A percentile compares a stretch with the other conserved stretches of the same genome.
phyloP scores from a whole-genome alignment of 2,113 vertebrate genomes.

The Delphinus delphis region DNA sequence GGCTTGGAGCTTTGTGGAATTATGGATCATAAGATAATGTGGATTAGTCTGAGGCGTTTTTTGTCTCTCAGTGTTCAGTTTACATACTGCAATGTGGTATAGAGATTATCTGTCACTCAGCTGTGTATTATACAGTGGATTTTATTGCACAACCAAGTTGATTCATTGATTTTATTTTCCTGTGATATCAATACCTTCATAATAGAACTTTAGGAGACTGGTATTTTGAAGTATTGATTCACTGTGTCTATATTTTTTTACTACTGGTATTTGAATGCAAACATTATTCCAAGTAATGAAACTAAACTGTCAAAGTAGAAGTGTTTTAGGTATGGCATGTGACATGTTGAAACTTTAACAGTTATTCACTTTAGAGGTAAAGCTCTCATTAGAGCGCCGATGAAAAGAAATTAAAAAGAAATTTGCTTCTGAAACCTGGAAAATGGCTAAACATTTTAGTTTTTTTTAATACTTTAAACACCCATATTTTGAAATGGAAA shows the following conservation, averaged over 20 bases:
- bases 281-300: background rate
- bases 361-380: background rate
- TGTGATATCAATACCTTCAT: background rate
- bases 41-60: background rate
- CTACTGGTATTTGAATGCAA: background rate
- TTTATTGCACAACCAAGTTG: background rate
- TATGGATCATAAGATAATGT: background rate
- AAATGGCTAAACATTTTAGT: background rate
- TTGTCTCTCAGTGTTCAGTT: background rate
- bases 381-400: background rate
- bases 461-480: background rate
- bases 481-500: conserved; percentile 33
- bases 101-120: background rate
- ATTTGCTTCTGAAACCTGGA: background rate
- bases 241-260: conserved; percentile 1
- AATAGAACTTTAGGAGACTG: background rate
- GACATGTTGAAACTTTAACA: background rate
- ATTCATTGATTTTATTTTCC: background rate
- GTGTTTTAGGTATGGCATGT: background rate
- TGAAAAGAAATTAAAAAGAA: background rate
- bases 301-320: conserved; percentile 25
- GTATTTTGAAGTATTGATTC: conserved; percentile 15
- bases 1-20: background rate
- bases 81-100: background rate
- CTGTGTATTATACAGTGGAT: background rate